These are phyloP conservation scores for Trilocha varians DNA, from an alignment of 2,888 invertebrate species.

Conservation along the genomic window DNA sequence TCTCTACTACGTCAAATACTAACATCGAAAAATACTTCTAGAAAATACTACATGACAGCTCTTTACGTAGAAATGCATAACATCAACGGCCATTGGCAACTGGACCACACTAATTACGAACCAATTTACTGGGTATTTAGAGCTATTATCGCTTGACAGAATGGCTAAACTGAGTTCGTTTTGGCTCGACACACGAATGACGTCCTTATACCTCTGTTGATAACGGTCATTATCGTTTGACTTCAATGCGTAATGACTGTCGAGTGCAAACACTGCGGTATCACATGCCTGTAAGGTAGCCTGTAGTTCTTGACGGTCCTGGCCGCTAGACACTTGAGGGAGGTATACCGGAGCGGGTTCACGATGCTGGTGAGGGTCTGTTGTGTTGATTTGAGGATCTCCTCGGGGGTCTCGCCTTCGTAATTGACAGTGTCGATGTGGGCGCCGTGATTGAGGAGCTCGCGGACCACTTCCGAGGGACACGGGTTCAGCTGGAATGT, in stretches of 20 bases:
- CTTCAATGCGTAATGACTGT: slow-evolving; percentile 61
- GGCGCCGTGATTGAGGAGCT: slow-evolving; percentile 85
- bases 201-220: not conserved
- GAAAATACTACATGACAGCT: too few species aligned
- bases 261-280: slow-evolving; percentile 68
- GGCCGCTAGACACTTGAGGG: slow-evolving; percentile 90
- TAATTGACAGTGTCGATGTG: slow-evolving; percentile 88
- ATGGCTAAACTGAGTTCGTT: too few species aligned
- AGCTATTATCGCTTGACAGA: too few species aligned
- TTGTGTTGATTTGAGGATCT: slow-evolving; percentile 71
- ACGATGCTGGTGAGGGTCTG: slow-evolving; percentile 78
- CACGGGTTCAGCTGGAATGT: slow-evolving; percentile 70
- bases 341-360: slow-evolving; percentile 84
- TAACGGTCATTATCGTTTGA: not conserved
- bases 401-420: slow-evolving; percentile 82
- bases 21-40: too few species aligned
- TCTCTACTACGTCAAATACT: too few species aligned
- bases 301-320: slow-evolving; percentile 81
- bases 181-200: not conserved
- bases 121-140: too few species aligned
- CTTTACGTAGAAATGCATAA: too few species aligned
- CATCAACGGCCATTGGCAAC: too few species aligned
- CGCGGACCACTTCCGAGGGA: slow-evolving; percentile 79
- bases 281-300: slow-evolving; percentile 74
- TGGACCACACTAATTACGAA: too few species aligned